Evolutionary conservation across 1,140 invertebrate genomes (phyloP).

Genomic region (Druon quercuslanigerum): DNA sequence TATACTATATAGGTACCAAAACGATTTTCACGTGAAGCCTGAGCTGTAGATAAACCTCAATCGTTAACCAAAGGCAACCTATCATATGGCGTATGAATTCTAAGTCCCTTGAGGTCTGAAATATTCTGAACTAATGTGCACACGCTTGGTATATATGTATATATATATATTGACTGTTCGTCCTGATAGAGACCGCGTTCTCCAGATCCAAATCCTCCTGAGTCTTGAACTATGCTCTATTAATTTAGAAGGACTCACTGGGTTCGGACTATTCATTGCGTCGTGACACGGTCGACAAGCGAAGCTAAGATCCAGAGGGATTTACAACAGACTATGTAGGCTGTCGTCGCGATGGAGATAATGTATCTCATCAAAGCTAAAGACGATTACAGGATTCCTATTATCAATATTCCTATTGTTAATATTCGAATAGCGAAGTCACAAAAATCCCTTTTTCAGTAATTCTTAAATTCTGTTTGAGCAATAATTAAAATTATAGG

Average conservation of each 20-base stretch:
- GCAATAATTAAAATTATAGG: too few species aligned
- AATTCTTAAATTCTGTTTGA: too few species aligned
- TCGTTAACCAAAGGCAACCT: conserved; percentile 20
- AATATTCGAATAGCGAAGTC: conserved; percentile 16
- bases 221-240: conserved; percentile 55
- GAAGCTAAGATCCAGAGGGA: conserved; percentile 55
- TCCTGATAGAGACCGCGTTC: conserved; percentile 26
- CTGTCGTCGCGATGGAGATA: conserved; percentile 42
- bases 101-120: conserved; percentile 7
- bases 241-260: conserved; percentile 59
- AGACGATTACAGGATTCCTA: conserved; percentile 39
- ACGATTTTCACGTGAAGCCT: conserved; percentile 5
- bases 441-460: too few species aligned
- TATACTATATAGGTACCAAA: neutral
- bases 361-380: neutral
- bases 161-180: conserved; percentile 26
- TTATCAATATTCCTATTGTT: conserved; percentile 40
- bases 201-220: conserved; percentile 51
- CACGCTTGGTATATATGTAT: conserved; percentile 30
- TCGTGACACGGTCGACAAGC: conserved; percentile 58
- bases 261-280: conserved; percentile 58
- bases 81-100: conserved; percentile 21
- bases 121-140: conserved; percentile 30
- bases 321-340: conserved; percentile 42
- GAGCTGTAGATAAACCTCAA: conserved; percentile 6